A percentile compares a stretch with the other conserved stretches of the same genome.
phyloP scores from a whole-genome alignment of 2,113 vertebrate species.

The Dissostichus mawsoni region DNA sequence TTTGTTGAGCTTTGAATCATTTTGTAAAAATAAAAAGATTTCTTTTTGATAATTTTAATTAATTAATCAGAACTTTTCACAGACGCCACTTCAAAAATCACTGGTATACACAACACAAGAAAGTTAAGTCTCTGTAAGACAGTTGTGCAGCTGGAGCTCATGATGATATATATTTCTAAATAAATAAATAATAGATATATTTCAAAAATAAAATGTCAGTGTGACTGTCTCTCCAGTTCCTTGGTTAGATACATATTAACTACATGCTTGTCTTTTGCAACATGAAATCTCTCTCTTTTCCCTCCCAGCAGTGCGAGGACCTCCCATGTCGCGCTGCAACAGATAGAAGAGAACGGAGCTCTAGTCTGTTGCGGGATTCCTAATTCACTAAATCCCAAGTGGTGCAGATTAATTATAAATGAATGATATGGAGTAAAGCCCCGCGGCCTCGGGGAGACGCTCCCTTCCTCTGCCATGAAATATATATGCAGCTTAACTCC shows the following conservation, averaged over 20 bases:
- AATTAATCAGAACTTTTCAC: no score
- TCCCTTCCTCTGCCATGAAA: constrained; percentile 80
- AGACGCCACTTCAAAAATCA: no score
- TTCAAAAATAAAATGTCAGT: background rate
- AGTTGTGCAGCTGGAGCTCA: background rate
- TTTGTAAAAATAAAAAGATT: no score
- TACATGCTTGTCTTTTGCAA: background rate
- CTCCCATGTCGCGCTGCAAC: constrained; percentile 50
- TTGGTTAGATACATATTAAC: background rate
- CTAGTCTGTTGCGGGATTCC: constrained; percentile 68
- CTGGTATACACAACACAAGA: no score
- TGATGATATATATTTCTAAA: no score
- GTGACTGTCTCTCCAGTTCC: background rate
- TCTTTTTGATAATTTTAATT: no score
- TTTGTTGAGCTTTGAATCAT: no score
- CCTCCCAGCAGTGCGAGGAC: constrained; percentile 32
- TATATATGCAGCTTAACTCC: constrained; percentile 82
- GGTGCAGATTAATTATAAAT: constrained; percentile 84
- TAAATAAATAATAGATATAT: background rate
- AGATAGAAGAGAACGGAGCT: constrained; percentile 43
- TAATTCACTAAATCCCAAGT: constrained; percentile 76
- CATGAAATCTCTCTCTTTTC: background rate
- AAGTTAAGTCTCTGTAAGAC: background rate
- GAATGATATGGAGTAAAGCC: constrained; percentile 79
- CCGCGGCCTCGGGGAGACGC: constrained; percentile 67